A percentile compares a stretch with the other conserved stretches of the same genome.
phyloP scores from a whole-genome alignment of 2,888 invertebrate genomes.

The Nephrotoma guestfalica region DNA sequence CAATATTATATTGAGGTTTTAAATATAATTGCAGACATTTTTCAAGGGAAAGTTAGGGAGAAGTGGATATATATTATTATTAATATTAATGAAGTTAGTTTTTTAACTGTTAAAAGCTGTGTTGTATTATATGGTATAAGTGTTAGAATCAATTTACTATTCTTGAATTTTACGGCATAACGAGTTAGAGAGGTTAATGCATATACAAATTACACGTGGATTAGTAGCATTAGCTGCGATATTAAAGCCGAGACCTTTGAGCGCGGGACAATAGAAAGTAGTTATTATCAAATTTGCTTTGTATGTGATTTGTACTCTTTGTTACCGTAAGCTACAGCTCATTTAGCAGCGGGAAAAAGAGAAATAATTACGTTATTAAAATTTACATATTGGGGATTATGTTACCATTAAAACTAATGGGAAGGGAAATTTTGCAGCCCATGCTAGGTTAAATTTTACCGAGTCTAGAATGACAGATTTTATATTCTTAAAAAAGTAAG shows the following conservation, averaged over 20 bases:
- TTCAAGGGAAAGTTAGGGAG: not conserved
- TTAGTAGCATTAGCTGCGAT: not conserved
- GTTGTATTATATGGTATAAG: not conserved
- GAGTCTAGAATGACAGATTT: too few relatives aligned
- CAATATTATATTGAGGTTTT: not conserved
- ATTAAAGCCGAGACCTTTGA: not conserved
- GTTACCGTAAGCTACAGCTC: too few relatives aligned
- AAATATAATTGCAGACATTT: not conserved
- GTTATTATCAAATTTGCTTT: not conserved
- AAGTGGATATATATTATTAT: not conserved
- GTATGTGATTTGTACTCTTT: not conserved
- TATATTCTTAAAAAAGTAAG: too few relatives aligned
- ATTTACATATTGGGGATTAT: too few relatives aligned
- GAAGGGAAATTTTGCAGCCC: too few relatives aligned
- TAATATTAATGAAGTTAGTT: not conserved
- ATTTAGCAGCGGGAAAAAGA: too few relatives aligned
- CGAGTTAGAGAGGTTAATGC: not conserved
- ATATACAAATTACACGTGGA: not conserved
- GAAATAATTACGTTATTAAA: too few relatives aligned
- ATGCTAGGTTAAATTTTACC: too few relatives aligned
- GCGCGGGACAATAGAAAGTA: not conserved
- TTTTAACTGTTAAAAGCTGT: not conserved
- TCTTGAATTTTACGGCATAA: not conserved
- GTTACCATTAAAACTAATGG: too few relatives aligned
- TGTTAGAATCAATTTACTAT: not conserved